These are phyloP conservation scores for Nephotettix cincticeps DNA, from an alignment of 1,140 invertebrate species.

Conservation along the genomic window DNA sequence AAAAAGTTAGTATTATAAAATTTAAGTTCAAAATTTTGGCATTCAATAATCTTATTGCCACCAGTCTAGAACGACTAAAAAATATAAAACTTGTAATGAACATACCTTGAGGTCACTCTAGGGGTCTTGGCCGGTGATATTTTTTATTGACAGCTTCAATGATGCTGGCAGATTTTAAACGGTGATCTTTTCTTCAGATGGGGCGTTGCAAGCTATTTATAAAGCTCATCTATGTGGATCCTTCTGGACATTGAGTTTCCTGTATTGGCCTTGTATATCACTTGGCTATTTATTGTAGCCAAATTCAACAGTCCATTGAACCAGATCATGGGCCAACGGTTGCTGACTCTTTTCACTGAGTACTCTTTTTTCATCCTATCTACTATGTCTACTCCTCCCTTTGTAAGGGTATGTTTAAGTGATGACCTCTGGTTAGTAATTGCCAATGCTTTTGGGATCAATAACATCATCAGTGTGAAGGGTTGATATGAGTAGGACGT, in stretches of 20 bases:
- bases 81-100: too few relatives aligned
- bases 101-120: too few relatives aligned
- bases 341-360: slow-evolving; percentile 32
- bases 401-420: slow-evolving; percentile 39
- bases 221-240: background rate
- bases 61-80: too few relatives aligned
- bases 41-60: too few relatives aligned
- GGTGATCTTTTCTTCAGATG: background rate
- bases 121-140: background rate
- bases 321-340: slow-evolving; percentile 41
- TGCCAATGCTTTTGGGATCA: slow-evolving; percentile 25
- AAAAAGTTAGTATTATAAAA: too few relatives aligned
- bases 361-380: slow-evolving; percentile 40
- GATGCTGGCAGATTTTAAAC: background rate
- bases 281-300: background rate
- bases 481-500: slow-evolving; percentile 37
- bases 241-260: background rate
- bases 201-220: background rate
- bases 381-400: slow-evolving; percentile 35
- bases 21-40: too few relatives aligned
- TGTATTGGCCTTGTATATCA: slow-evolving; percentile 1
- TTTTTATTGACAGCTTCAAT: background rate
- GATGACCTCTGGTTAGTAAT: slow-evolving; percentile 35
- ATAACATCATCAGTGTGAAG: slow-evolving; percentile 37
- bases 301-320: slow-evolving; percentile 13